These are phyloP conservation scores for Lates japonicus DNA, from an alignment of 2,797 vertebrate species.

Conservation along the genomic window DNA sequence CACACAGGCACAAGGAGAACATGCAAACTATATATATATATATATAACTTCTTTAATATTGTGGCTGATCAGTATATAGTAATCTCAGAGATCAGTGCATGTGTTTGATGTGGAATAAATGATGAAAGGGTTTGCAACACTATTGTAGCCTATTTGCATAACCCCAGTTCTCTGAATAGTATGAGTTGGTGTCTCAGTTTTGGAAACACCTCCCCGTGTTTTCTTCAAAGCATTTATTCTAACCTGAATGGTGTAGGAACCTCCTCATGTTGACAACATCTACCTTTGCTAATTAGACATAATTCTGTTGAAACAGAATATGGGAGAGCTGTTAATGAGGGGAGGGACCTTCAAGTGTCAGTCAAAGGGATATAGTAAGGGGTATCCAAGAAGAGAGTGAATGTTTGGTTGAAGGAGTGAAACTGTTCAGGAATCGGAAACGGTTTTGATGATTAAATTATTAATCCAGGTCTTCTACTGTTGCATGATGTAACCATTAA, in stretches of 20 bases:
- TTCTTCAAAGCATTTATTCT: constrained; percentile 49
- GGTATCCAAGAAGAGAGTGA: not conserved
- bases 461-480: not conserved
- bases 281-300: constrained; percentile 39
- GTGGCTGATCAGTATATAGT: no score
- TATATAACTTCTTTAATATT: no score
- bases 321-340: constrained; percentile 22
- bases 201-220: constrained; percentile 19
- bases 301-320: constrained; percentile 51
- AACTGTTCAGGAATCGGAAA: not conserved
- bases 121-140: constrained; percentile 60
- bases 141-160: constrained; percentile 48
- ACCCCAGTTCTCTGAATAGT: constrained; percentile 13
- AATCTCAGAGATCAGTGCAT: constrained; percentile 5
- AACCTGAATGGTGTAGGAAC: constrained; percentile 6
- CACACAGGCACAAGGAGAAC: no score
- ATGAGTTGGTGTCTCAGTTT: not conserved
- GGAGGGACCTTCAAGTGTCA: constrained; percentile 30
- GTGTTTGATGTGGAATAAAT: constrained; percentile 40
- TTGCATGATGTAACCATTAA: not conserved
- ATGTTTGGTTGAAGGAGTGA: not conserved
- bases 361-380: not conserved
- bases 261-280: constrained; percentile 13
- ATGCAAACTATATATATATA: no score
- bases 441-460: not conserved